Evolutionary conservation across 2,888 invertebrate genomes (phyloP), one percentile per base, ranked within the genome.

Genomic region (Trypoxylon attenuatum): DNA sequence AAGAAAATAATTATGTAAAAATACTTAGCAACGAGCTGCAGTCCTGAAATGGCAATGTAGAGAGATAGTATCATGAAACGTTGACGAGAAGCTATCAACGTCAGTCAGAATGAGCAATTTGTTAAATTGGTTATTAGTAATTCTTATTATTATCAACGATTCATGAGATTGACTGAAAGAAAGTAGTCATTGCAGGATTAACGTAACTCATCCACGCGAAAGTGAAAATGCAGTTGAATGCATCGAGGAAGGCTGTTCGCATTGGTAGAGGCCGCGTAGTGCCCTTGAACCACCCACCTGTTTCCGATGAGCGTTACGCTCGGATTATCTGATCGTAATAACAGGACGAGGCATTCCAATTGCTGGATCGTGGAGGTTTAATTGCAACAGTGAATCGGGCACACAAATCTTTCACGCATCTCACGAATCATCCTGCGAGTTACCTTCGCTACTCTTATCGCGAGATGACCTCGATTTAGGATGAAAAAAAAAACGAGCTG

Each of bases 251-350:
- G 56, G 54, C 45, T 29, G 52, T n/a, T 23, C 27, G 59, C 55
- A 49, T 67, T 51, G 33, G 33, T 33, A 38, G 57, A 62, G 68
- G 47, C 47, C 62, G 57, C 38, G 8, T 23, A 23, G 18, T 53
- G 62, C 60, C 77, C 76, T 77, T 77, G 76, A 76, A 74, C 69
- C 77, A 43, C 52, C 61, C 77, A 76, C 76, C 75, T 76, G 77
- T 69, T 77, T 55, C 27, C 49, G 45, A 49, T 43, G 55, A 55
- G 50, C 69, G 72, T 71, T 69, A 72, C 72, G 63, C 69, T 66
- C 67, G 69, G 51, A 70, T 69, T 76, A 77, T 69, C 72, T 58
- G 74, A 77, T 74, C 67, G 56, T 67, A 77, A 76, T 76, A 76
- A 76, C 69, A 69, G 69, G 64, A 72, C 72, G 66, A 13, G 52